phyloP scores from a whole-genome alignment of 1,140 invertebrate genomes.

The Idris sp. region DNA sequence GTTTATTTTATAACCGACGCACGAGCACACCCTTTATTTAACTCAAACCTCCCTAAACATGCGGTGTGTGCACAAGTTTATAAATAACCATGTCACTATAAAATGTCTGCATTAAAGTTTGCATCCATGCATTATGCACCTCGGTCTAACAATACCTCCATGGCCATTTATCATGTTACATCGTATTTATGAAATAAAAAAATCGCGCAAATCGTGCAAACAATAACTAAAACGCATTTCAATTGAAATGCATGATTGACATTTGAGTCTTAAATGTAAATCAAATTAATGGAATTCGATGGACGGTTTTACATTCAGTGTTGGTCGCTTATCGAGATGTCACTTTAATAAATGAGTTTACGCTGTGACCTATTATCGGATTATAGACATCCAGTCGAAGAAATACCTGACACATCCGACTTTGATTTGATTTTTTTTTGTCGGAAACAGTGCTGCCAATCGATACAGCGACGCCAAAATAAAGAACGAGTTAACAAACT shows the following conservation, averaged over 20 bases:
- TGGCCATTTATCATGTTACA: constrained; percentile 48
- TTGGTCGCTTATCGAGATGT: constrained; percentile 31
- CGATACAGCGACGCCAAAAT: no score
- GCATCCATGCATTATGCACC: constrained; percentile 47
- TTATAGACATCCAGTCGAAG: no score
- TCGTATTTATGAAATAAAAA: no score
- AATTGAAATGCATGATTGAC: constrained; percentile 19
- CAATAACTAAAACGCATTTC: constrained; percentile 37
- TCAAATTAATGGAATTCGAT: constrained; percentile 40
- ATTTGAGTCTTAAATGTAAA: constrained; percentile 21
- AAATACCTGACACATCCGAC: no score
- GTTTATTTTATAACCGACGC: constrained; percentile 13
- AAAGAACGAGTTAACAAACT: no score
- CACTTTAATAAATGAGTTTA: constrained; percentile 47
- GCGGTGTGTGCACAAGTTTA: constrained; percentile 27
- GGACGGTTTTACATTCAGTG: constrained; percentile 10
- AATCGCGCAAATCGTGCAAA: no score
- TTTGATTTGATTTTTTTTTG: no score
- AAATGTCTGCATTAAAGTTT: constrained; percentile 47
- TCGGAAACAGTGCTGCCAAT: no score
- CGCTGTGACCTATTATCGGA: constrained; percentile 50
- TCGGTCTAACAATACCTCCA: constrained; percentile 48
- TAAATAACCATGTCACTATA: constrained; percentile 31
- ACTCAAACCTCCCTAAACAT: constrained; percentile 40
- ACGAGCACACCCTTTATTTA: constrained; percentile 16